Evolutionary conservation across 1,140 invertebrate species (phyloP).

Genomic region (Thaumetopoea pityocampa): DNA sequence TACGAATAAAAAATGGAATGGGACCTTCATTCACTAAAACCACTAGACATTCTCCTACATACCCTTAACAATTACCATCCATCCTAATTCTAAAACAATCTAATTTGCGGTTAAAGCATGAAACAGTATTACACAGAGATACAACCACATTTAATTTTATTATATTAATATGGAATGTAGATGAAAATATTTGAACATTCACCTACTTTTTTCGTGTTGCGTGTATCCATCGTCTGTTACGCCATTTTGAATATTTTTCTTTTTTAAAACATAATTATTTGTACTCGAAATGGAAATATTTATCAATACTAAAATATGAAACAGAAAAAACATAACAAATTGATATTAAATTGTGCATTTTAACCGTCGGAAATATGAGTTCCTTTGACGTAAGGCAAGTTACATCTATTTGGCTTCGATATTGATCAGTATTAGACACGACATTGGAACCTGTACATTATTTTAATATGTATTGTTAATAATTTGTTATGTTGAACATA

Average conservation of each 20-base stretch:
- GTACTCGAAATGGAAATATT: constrained; percentile 18
- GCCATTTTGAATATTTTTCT: background rate
- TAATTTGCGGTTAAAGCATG: no score
- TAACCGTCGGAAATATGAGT: constrained; percentile 20
- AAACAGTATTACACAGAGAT: no score
- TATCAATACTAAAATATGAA: constrained; percentile 36
- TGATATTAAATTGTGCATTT: constrained; percentile 31
- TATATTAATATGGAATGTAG: no score
- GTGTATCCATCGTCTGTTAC: background rate
- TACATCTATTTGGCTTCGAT: constrained; percentile 24
- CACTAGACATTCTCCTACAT: no score
- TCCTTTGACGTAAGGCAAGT: constrained; percentile 2
- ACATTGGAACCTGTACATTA: constrained; percentile 12
- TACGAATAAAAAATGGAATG: no score
- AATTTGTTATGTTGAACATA: constrained; percentile 44
- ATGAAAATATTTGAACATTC: background rate
- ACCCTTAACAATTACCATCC: no score
- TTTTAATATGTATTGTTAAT: constrained; percentile 22
- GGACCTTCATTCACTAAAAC: no score
- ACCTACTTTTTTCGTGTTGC: background rate
- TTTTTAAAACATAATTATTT: constrained; percentile 17
- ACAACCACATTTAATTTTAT: no score
- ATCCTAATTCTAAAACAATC: no score
- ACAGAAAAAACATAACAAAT: constrained; percentile 57
- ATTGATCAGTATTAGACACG: constrained; percentile 10